Evolutionary conservation across 2,113 vertebrate species (phyloP), one percentile per base, ranked within the genome.

Genomic region (Phycodurus eques): DNA sequence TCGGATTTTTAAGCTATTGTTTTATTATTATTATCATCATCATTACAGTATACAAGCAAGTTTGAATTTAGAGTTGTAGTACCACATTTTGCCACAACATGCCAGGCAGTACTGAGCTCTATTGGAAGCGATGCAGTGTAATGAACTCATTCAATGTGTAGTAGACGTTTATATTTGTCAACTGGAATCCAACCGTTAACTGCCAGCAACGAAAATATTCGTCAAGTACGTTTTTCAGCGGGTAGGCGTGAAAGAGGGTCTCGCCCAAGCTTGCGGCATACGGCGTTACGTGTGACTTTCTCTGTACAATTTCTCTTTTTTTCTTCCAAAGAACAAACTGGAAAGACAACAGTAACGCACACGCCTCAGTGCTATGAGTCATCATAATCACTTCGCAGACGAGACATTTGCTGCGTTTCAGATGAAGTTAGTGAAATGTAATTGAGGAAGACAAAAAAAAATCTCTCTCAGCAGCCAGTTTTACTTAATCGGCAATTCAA

Each of bases 381-480:
- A 12, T 49, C 11, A 2, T 49, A 49, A 49, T 49, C 5, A 49
- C 14, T 49, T 49, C 46, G 13, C 46, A 15, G 46, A 49, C 54
- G 2, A 49, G 47, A 49, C 10, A 49, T 57, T 27, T 27, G 19
- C 8, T 53, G 51, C 3, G 17, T 53, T 20, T 53, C 19, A 53
- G 17, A 49, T 49, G 3, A 53, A 20, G 17, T 56, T 56, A 3
- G 54, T 49, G 46, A 13, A 49, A 15, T 14, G 15, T 15, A 4
- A 15, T 15, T 49, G 4, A 13, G 14, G 14, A 49, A 4, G 14
- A 49, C n/a, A 49, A 49, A 49, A 15, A 56, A n/a, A 22, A 27
- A 27, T 8, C 5, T 19, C 12, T 53, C 7, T 57, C 20, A 57
- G 20, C 15, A 57, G 77, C 71, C 79, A 53, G 53, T 20, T 77